Evolutionary conservation across 2,113 vertebrate species (phyloP).

Genomic region (Sciurus niger): DNA sequence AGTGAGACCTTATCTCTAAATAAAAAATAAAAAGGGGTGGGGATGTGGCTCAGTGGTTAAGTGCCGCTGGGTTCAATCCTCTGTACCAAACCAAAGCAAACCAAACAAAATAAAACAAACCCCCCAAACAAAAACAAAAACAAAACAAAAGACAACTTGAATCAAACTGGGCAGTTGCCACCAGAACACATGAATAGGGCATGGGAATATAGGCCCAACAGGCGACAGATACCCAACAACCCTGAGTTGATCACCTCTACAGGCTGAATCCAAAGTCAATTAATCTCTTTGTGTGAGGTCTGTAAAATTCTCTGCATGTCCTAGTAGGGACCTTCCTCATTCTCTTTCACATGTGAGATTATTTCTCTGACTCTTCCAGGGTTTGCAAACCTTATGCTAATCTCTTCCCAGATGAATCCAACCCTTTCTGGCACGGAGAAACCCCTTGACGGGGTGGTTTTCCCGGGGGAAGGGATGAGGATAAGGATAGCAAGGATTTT

Average conservation of each 20-base stretch:
- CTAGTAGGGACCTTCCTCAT: background rate
- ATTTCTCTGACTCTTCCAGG: background rate
- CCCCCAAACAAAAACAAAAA: no score
- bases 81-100: background rate
- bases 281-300: background rate
- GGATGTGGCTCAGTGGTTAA: no score
- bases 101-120: no score
- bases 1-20: no score
- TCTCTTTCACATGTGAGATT: background rate
- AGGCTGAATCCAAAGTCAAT: background rate
- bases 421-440: background rate
- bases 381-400: background rate
- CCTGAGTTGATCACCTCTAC: background rate
- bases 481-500: background rate
- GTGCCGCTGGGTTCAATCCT: background rate
- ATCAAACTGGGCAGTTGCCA: background rate
- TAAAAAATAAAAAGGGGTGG: no score
- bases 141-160: background rate
- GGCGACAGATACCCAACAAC: background rate
- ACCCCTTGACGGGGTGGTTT: background rate
- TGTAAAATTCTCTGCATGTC: background rate
- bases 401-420: slow-evolving; percentile 24
- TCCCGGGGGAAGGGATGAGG: background rate
- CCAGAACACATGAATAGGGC: background rate
- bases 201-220: background rate